Base-by-base conservation (phyloP, 2,113 vertebrate species). In the Physeter macrocephalus region DNA sequence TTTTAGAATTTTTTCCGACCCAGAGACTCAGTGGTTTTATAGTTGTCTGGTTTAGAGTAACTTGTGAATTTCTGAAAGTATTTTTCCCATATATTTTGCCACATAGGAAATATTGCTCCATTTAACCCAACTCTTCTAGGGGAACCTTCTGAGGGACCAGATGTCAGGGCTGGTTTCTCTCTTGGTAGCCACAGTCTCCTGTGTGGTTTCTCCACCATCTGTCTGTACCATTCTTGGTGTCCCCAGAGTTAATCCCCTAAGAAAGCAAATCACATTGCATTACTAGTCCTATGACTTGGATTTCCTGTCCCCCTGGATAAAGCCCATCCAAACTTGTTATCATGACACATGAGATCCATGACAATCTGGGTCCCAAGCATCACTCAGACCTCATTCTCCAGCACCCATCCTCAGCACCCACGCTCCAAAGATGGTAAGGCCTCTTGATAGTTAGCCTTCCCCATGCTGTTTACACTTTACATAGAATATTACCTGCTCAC, bases 391-490 rank as follows among this genome's bases (percentile, higher is more conserved):
- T 81, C n/a, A 4, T 72, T 34, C 29, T 36, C 27, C 46, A 75
- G 14, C 2, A 52, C 23, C 3, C 2, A 1, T 57, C 36, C 3
- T 14, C 1, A 41, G 27, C 8, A 78, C 1, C 27, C 17, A 43
- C 25, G 6, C 54, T 41, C 23, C 13, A 6, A 25, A n/a, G 27
- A 20, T 46, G 41, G 14, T 2, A 49, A 54, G 36, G 9, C 57
- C 5, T 80, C 23, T 6, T 21, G n/a, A 36, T 13, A 43, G 9
- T 61, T 18, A 34, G 13, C 10, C 54, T 89, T 89, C 20, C 8
- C 15, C 4, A 0, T 34, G 5, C 31, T 20, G 2, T 34, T 34
- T 46, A 27, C 23, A 12, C 1, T 46, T 67, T 7, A 21, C 0
- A 2, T 5, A 34, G 17, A n/a, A 0, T 7, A 10, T 34, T 3